Conservation (phyloP, 2,797 vertebrate genomes). For the Sebastes goodei region DNA sequence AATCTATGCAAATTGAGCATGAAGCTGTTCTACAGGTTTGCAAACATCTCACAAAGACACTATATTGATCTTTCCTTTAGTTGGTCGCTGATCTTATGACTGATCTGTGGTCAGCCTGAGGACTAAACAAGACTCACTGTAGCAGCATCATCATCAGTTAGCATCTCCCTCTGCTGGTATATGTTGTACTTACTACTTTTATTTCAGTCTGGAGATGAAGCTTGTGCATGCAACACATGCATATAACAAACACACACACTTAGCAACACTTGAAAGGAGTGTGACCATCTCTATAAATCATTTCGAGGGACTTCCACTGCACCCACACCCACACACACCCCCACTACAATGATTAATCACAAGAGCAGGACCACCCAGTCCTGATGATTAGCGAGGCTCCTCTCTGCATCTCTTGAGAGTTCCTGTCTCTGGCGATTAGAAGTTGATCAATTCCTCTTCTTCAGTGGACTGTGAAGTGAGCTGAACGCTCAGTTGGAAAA, state of each 20-base stretch:
- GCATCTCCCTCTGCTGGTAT: background rate
- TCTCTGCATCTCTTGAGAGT: background rate
- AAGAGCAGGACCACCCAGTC: background rate
- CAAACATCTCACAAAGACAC: too few species aligned
- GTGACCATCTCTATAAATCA: background rate
- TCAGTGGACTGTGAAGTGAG: background rate
- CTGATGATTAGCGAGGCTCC: background rate
- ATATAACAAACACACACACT: background rate
- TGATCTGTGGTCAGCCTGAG: background rate
- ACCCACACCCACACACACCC: background rate
- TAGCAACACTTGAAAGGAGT: background rate
- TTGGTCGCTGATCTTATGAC: background rate
- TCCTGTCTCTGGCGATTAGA: conserved; percentile 17
- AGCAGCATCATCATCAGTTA: background rate
- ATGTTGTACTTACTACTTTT: background rate
- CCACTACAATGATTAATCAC: conserved; percentile 7
- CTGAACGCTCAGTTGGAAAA: background rate
- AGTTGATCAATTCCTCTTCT: conserved; percentile 3
- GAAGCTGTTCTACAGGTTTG: too few species aligned
- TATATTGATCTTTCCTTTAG: too few species aligned
- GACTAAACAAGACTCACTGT: background rate
- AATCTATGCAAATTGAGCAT: too few species aligned
- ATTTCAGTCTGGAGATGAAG: background rate
- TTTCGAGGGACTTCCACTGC: background rate
- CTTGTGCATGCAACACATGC: background rate